These are phyloP conservation scores for Eriocheir sinensis DNA, from an alignment of 1,140 invertebrate genomes.

Conservation along the genomic window DNA sequence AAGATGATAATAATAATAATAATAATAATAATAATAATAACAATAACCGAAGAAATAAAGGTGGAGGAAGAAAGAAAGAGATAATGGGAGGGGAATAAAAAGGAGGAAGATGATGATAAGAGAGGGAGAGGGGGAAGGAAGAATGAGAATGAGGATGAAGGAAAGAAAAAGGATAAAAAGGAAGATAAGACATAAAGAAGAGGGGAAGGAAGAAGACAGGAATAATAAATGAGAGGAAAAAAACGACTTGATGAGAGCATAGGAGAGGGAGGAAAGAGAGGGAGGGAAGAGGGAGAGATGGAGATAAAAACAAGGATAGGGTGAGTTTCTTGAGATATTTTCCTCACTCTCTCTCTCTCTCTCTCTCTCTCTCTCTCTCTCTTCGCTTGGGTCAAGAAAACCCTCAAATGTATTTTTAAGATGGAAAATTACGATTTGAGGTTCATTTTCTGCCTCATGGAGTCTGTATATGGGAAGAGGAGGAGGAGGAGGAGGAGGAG, in stretches of 20 bases:
- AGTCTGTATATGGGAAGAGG: constrained; percentile 3
- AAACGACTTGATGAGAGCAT: background rate
- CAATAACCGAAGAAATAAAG: background rate
- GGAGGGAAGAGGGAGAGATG: background rate
- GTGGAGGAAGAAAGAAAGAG: background rate
- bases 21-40: too few relatives aligned
- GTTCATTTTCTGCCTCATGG: constrained; percentile 51
- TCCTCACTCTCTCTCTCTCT: background rate
- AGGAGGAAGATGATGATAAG: background rate
- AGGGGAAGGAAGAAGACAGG: background rate
- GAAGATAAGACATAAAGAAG: background rate
- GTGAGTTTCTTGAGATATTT: background rate
- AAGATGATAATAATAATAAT: too few relatives aligned
- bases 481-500: constrained; percentile 19
- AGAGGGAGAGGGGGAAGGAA: background rate
- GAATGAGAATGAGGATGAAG: background rate
- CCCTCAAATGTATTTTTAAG: constrained; percentile 39
- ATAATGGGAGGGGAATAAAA: background rate
- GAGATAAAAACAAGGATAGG: background rate
- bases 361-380: background rate
- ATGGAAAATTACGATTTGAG: constrained; percentile 38
- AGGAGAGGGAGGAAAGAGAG: background rate
- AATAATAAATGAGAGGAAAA: constrained; percentile 8
- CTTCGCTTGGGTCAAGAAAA: background rate
- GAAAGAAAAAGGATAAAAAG: background rate